These are phyloP conservation scores for Meloidogyne exigua DNA, from an alignment of 1,140 invertebrate species.

Conservation along the genomic window DNA sequence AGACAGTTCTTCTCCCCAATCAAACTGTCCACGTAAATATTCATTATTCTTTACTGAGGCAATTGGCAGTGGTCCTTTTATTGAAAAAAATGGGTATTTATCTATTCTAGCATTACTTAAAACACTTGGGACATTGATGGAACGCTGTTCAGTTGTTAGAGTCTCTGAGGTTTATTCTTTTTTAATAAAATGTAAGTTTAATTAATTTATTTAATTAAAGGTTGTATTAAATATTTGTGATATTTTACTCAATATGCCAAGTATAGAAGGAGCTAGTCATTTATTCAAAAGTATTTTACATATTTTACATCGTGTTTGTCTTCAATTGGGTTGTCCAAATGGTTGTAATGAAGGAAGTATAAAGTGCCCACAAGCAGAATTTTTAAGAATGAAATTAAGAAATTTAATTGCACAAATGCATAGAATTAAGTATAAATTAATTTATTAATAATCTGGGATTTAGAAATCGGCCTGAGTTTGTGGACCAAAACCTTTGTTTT, in stretches of 20 bases:
- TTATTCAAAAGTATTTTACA: conserved; percentile 67
- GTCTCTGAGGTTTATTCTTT: conserved; percentile 49
- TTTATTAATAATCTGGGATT: no score
- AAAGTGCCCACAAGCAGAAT: conserved; percentile 81
- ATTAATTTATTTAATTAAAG: no score
- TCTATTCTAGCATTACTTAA: conserved; percentile 85
- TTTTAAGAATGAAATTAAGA: conserved; percentile 78
- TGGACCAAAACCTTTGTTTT: no score
- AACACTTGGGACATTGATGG: conserved; percentile 58
- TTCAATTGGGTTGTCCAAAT: conserved; percentile 86
- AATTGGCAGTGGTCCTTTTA: conserved; percentile 83
- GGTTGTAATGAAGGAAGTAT: conserved; percentile 76
- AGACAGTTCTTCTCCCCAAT: not conserved
- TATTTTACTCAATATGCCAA: conserved; percentile 49
- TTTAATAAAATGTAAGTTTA: no score
- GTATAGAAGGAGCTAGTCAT: not conserved
- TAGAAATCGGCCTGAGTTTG: no score
- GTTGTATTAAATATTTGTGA: conserved; percentile 58
- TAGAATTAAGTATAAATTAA: conserved; percentile 52
- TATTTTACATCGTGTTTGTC: conserved; percentile 72
- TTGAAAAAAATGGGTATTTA: conserved; percentile 88
- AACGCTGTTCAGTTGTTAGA: conserved; percentile 43
- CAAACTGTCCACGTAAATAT: not conserved
- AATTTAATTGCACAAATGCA: conserved; percentile 77
- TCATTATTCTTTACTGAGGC: conserved; percentile 68